Evolutionary conservation across 2,113 vertebrate species (phyloP).

Genomic region (Emydocephalus ijimae): DNA sequence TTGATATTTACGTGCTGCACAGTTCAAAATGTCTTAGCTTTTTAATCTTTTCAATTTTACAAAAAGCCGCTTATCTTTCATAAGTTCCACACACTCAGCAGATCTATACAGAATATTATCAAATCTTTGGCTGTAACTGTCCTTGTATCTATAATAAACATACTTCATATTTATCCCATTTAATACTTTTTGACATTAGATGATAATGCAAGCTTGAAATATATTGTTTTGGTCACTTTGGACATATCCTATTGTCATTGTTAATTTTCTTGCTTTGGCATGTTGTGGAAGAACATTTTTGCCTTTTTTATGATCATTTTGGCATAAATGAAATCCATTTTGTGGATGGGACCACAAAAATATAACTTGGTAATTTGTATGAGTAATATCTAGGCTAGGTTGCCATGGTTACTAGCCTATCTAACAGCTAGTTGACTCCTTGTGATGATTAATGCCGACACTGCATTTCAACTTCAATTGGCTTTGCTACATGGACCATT

Average conservation of each 20-base stretch:
- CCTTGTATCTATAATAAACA: constrained; percentile 26
- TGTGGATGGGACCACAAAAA: constrained; percentile 24
- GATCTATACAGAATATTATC: constrained; percentile 25
- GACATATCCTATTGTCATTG: constrained; percentile 48
- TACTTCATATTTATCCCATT: constrained; percentile 38
- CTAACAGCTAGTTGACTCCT: constrained; percentile 36
- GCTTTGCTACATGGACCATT: not conserved
- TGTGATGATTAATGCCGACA: constrained; percentile 8
- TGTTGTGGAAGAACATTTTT: constrained; percentile 56
- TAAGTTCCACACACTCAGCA: constrained; percentile 4
- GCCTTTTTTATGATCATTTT: not conserved
- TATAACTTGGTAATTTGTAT: constrained; percentile 48
- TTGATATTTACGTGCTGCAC: not conserved
- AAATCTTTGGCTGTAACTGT: not conserved
- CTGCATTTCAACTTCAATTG: constrained; percentile 16
- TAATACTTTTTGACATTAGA: constrained; percentile 49
- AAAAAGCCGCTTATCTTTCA: not conserved
- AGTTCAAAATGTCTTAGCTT: not conserved
- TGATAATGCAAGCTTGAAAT: constrained; percentile 44
- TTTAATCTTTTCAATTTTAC: not conserved
- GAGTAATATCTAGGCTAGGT: constrained; percentile 46
- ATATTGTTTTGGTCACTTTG: constrained; percentile 23
- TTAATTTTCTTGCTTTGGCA: constrained; percentile 30
- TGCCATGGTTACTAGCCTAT: constrained; percentile 53
- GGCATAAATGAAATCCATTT: too few species aligned